Conservation (phyloP, 1,140 invertebrate species). For the Acromyrmex echinatior region DNA sequence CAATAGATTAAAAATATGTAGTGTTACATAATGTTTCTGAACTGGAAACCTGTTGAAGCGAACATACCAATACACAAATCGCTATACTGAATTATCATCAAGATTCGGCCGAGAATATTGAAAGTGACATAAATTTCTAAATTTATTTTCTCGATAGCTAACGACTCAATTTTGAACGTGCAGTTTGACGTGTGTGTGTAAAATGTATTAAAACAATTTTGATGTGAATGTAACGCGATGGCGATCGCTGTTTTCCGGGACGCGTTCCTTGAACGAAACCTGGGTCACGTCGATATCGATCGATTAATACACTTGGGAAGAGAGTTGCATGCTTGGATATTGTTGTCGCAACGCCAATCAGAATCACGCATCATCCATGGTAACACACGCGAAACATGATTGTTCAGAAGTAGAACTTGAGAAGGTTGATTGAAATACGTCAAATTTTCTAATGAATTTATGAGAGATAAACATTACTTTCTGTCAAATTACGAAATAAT, state of each 20-base stretch:
- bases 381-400: constrained; percentile 38
- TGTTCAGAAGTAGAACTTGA: not conserved
- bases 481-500: not conserved
- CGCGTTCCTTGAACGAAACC: constrained; percentile 29
- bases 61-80: not conserved
- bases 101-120: not conserved
- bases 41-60: not conserved
- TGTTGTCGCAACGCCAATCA: constrained; percentile 40
- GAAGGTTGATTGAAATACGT: not conserved
- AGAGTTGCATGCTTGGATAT: constrained; percentile 38
- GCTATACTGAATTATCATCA: not conserved
- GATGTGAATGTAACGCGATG: not conserved
- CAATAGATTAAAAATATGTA: not conserved
- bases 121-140: not conserved
- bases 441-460: not conserved
- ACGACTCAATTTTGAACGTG: not conserved
- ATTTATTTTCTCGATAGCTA: not conserved
- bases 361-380: constrained; percentile 40
- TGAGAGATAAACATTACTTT: not conserved
- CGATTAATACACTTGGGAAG: constrained; percentile 67
- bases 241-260: constrained; percentile 49
- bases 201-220: not conserved
- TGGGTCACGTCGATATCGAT: constrained; percentile 71
- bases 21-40: not conserved
- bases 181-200: no score